These are phyloP conservation scores for fruit fly (Drosophila melanogaster) DNA, from an alignment of 1,140 invertebrate genomes.

Conservation along the genomic window Release_6_plus_ISO1_MT NT_033779.5:2475501-2476000, in stretches of 20 bases:
- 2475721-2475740: conserved; percentile 31
- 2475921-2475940: conserved; percentile 12
- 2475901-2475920: neutral
- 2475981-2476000: conserved; percentile 49
- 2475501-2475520: conserved; percentile 59
- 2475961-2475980: conserved; percentile 21
- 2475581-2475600: conserved; percentile 65
- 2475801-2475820: neutral
- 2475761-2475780: conserved; percentile 52
- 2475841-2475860: neutral
- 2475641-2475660: conserved; percentile 37
- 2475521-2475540: conserved; percentile 67
- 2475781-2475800: conserved; percentile 34
- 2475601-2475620: conserved; percentile 74
- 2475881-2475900: neutral
- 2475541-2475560: conserved; percentile 39
- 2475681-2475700: conserved; percentile 81
- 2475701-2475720: conserved; percentile 60
- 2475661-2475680: conserved; percentile 69
- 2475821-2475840: neutral
- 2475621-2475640: conserved; percentile 54
- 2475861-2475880: neutral
- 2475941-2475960: conserved; percentile 40
- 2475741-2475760: conserved; percentile 58
- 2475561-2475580: conserved; percentile 60